Base-by-base conservation (phyloP, 1,140 invertebrate genomes). In the Lordiphosa mommai region DNA sequence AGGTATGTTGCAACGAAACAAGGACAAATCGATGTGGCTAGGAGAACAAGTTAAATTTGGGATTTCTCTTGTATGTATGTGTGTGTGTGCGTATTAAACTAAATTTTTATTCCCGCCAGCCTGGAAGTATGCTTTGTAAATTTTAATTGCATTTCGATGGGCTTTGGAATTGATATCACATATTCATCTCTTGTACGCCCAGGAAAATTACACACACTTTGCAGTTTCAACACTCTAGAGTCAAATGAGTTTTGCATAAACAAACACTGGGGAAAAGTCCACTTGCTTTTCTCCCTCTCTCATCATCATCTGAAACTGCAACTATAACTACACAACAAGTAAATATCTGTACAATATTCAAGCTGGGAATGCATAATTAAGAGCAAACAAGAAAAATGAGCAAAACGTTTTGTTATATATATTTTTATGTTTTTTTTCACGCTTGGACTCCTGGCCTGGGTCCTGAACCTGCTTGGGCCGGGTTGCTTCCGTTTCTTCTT, bases 211-310 rank as follows among this genome's bases (percentile, higher is more conserved):
- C 32, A 55, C 41, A 30, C 64, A 56, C 57, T 61, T 58, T 51
- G 36, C 30, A 16, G 36, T 46, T 46, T 43, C 36, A 58, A 66
- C 63, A 66, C 63, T 63, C 20, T 47, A 40, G 30, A 57, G 59
- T 56, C 49, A 79, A 79, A 82, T 79, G 74, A 74, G 76, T 79
- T 79, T 82, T 79, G 74, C 74, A 80, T 79, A 79, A 74, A 57
- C 65, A 61, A 66, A 44, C 46, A 46, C 33, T 33, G 3, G 27
- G 4, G 29, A 44, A 61, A 14, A 43, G 30, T 32, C 3, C 17
- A 23, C 20, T 23, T 4, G 20, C 20, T 23, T 23, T 5, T 5
- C 20, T 23, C 20, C 6, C 1, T 5, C 5, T 6, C 20, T 23
- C 20, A 23, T 23, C 20, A 5, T 6, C 20, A 23, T 23, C 30